These are phyloP conservation scores for Prosapia bicincta DNA, from an alignment of 2,888 invertebrate genomes.

Conservation along the genomic window DNA sequence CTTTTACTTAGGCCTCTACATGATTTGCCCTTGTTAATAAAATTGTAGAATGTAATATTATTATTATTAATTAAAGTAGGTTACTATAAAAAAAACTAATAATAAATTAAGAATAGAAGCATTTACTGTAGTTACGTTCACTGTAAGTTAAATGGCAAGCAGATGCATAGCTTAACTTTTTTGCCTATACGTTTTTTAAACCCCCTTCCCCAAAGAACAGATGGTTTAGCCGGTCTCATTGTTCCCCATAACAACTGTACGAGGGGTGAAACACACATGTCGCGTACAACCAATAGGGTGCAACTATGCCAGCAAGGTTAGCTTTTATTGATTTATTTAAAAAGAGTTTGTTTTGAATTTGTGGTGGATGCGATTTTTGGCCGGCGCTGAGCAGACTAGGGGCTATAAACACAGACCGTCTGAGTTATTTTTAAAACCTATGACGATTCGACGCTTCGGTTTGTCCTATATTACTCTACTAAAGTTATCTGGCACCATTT, in stretches of 20 bases:
- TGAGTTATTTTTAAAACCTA: not conserved
- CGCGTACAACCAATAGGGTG: not conserved
- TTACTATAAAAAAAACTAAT: too few relatives aligned
- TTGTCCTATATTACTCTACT: not conserved
- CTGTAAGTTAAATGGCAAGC: not conserved
- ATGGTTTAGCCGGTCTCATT: not conserved
- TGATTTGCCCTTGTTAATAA: too few relatives aligned
- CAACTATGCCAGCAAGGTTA: not conserved
- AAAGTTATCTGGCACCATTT: not conserved
- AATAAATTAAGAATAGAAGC: too few relatives aligned
- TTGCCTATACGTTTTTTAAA: not conserved
- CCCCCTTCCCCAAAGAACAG: not conserved
- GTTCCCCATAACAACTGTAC: not conserved
- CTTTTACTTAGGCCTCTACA: too few relatives aligned
- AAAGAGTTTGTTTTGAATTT: not conserved
- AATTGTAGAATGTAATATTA: too few relatives aligned
- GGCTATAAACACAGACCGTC: not conserved
- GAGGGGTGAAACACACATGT: not conserved
- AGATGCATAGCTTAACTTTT: not conserved
- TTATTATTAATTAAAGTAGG: too few relatives aligned
- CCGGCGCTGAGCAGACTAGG: not conserved
- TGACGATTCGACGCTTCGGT: not conserved
- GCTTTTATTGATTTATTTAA: not conserved
- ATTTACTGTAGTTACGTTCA: too few relatives aligned
- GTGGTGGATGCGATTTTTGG: not conserved